Evolutionary conservation across 2,888 invertebrate genomes (phyloP), one percentile per base, ranked within the genome.

Genomic region (Panorpa germanica): DNA sequence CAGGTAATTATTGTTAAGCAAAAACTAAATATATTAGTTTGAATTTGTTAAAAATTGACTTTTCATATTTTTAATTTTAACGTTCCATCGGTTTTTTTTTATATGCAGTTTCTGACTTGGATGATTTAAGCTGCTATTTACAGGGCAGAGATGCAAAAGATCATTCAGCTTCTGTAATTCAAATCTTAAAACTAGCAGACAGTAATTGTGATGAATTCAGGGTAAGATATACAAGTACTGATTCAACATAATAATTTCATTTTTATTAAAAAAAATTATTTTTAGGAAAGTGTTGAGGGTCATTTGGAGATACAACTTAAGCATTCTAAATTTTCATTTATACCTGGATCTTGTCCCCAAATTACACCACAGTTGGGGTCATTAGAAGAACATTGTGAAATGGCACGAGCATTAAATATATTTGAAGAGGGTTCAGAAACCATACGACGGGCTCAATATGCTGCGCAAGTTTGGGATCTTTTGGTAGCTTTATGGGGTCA

Each of bases 401-500:
- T 59, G 34, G 58, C 65, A 9, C 48, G 55, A 8, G 53, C 53
- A 35, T 41, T 57, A 14, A 43, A 40, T 8, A 18, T 14, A 29
- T 38, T 45, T 6, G 47, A 46, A 29, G 45, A 42, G 14, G 13
- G 38, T 25, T 6, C 12, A 8, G 7, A 25, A 10, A 9, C 12
- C 7, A 10, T 25, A 9, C 8, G 8, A 8, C 12, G n/a, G 12
- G 7, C 12, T 25, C 8, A 9, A 25, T 54, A 57, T 38, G 45
- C 45, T 2, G 50, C 54, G 1, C 64, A 71, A 32, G 67, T 75
- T 4, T 82, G 78, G 76, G 64, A 68, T 9, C 57, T 86, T 0
- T 75, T 82, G 41, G 68, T 73, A 5, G 80, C 86, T 0, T 59
- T 91, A 6, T 91, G 91, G 91, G 86, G 82, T 2, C 67, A 70